Percentiles rank a stretch among this genome's conserved stretches.
These are phyloP conservation scores for Rhynchomys soricoides DNA, from an alignment of 2,113 vertebrate species.

Conservation along the genomic window DNA sequence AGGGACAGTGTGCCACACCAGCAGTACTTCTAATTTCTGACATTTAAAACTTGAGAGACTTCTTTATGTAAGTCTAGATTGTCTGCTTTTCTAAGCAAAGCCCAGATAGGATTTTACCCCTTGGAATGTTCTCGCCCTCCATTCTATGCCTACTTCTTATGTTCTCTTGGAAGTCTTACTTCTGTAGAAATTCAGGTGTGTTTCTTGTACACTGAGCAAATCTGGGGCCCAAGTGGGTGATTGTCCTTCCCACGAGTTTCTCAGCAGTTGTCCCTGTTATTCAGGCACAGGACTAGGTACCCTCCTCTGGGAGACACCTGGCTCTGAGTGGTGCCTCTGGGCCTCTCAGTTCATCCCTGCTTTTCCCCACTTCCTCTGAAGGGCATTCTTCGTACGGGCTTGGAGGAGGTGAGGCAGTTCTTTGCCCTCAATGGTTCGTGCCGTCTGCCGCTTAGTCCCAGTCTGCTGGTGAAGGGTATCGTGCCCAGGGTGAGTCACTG, in stretches of 20 bases:
- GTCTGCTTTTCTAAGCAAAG: background rate
- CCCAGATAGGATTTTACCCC: too few species aligned
- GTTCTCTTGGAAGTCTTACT: rapidly evolving
- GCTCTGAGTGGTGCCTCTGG: background rate
- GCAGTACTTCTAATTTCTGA: background rate
- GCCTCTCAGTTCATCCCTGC: background rate
- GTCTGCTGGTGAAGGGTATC: constrained; percentile 93
- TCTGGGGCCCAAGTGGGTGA: background rate
- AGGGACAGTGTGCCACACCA: background rate
- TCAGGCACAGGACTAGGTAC: background rate
- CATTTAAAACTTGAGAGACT: background rate
- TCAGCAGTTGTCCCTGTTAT: background rate
- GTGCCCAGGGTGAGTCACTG: constrained; percentile 91
- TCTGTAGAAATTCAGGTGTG: background rate
- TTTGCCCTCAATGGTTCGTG: constrained; percentile 93
- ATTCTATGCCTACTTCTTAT: rapidly evolving
- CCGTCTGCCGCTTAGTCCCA: constrained; percentile 95
- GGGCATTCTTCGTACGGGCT: constrained; percentile 89
- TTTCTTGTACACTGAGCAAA: rapidly evolving
- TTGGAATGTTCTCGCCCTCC: background rate
- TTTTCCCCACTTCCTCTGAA: constrained; percentile 47
- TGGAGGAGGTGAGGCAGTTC: constrained; percentile 94
- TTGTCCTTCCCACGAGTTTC: background rate
- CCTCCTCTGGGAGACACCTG: background rate
- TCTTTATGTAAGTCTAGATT: background rate